Evolutionary conservation across 2,888 invertebrate genomes (phyloP).

Genomic region (Hirtodrosophila trivittata): DNA sequence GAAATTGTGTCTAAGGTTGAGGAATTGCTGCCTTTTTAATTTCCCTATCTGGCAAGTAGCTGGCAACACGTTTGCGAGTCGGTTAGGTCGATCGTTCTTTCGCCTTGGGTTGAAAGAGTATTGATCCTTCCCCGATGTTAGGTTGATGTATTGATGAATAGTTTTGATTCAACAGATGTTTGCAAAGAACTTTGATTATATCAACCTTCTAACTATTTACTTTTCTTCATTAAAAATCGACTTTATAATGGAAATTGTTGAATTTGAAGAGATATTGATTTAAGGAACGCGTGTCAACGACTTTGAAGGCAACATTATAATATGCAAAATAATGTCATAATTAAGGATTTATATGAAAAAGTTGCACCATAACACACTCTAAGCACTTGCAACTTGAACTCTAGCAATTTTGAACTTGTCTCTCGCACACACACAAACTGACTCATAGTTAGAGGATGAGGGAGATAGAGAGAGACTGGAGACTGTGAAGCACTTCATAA

Average conservation of each 20-base stretch:
- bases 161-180: no score
- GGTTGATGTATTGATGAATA: no score
- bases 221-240: no score
- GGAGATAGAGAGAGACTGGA: not conserved
- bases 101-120: no score
- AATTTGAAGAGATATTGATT: not conserved
- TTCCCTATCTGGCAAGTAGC: no score
- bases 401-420: constrained; percentile 65
- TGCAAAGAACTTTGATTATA: no score
- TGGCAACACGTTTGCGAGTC: no score
- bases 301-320: constrained; percentile 50
- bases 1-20: no score
- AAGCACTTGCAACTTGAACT: constrained; percentile 64
- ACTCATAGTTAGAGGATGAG: not conserved
- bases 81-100: no score
- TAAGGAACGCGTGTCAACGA: constrained; percentile 15
- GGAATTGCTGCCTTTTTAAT: no score
- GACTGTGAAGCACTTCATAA: constrained; percentile 59
- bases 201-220: no score
- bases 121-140: no score
- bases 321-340: constrained; percentile 83
- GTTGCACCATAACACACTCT: constrained; percentile 65
- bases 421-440: constrained; percentile 18
- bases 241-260: not conserved
- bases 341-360: constrained; percentile 80